Conservation (phyloP, 2,888 invertebrate species). For the Allophyes oxyacanthae region DNA sequence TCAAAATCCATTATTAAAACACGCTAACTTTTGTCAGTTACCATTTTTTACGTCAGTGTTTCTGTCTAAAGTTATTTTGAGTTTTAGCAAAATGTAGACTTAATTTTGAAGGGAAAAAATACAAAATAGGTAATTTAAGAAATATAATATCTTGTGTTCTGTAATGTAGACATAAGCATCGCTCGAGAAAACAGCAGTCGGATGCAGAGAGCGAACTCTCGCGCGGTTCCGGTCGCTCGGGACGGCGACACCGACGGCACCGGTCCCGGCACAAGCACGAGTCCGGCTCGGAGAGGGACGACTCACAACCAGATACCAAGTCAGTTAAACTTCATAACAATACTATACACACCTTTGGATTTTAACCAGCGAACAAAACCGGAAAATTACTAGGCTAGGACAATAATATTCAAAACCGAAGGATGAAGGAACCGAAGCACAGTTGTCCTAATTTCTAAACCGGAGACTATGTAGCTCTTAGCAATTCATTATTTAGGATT, state of each 20-base stretch:
- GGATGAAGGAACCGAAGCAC: too few species aligned
- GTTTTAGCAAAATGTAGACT: slow-evolving; percentile 3
- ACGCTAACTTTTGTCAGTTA: slow-evolving; percentile 43
- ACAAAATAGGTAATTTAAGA: too few species aligned
- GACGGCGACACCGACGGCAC: slow-evolving; percentile 93
- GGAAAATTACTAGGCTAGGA: too few species aligned
- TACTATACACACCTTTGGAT: too few species aligned
- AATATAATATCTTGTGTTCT: too few species aligned
- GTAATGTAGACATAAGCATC: slow-evolving; percentile 91
- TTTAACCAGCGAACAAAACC: too few species aligned
- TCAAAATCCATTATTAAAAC: slow-evolving; percentile 50
- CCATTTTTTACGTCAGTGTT: slow-evolving; percentile 37
- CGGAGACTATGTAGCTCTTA: too few species aligned
- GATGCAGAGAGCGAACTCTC: slow-evolving; percentile 97
- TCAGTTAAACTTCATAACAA: slow-evolving; percentile 56
- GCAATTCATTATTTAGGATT: not conserved
- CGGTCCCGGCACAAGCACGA: slow-evolving; percentile 93
- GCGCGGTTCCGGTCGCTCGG: slow-evolving; percentile 94
- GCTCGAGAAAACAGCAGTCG: slow-evolving; percentile 94
- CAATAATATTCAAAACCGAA: too few species aligned
- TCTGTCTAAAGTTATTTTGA: slow-evolving; percentile 37
- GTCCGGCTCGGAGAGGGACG: slow-evolving; percentile 93
- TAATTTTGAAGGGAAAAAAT: too few species aligned
- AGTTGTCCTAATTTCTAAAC: too few species aligned
- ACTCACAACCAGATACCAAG: slow-evolving; percentile 87